Conservation (phyloP, 2,888 invertebrate species). For the Deilephila elpenor region DNA sequence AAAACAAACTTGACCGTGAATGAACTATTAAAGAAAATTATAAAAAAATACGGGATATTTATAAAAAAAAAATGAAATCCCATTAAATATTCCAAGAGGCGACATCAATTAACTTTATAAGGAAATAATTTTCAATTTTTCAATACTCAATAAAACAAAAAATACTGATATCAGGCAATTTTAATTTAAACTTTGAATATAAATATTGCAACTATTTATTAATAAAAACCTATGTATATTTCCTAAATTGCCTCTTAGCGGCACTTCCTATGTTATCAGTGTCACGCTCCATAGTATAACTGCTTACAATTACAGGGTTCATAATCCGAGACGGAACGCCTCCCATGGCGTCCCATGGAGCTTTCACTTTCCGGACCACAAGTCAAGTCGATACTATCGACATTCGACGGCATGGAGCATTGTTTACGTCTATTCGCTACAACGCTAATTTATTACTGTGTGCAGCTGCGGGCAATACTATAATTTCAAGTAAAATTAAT, state of each 20-base stretch:
- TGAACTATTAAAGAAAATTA: no score
- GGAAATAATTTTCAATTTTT: no score
- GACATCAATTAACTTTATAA: no score
- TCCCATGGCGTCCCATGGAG: not conserved
- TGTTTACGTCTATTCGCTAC: not conserved
- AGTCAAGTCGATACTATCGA: slow-evolving; percentile 15
- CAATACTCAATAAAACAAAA: no score
- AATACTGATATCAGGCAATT: no score
- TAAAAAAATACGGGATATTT: no score
- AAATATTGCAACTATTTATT: no score
- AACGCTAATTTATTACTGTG: slow-evolving; percentile 5
- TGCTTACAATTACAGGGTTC: not conserved
- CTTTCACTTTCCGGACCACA: slow-evolving; percentile 26
- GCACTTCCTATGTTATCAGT: slow-evolving; percentile 7
- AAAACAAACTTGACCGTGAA: no score
- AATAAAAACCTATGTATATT: no score
- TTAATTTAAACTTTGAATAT: no score
- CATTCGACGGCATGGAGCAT: not conserved
- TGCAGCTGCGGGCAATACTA: not conserved
- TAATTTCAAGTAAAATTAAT: not conserved
- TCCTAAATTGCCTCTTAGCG: not conserved
- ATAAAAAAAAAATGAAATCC: no score
- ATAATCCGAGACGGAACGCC: slow-evolving; percentile 15
- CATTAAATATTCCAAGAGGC: no score
- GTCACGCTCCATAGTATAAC: not conserved